Evolutionary conservation across 2,113 vertebrate species (phyloP).

Genomic region (Apodemus speciosus): DNA sequence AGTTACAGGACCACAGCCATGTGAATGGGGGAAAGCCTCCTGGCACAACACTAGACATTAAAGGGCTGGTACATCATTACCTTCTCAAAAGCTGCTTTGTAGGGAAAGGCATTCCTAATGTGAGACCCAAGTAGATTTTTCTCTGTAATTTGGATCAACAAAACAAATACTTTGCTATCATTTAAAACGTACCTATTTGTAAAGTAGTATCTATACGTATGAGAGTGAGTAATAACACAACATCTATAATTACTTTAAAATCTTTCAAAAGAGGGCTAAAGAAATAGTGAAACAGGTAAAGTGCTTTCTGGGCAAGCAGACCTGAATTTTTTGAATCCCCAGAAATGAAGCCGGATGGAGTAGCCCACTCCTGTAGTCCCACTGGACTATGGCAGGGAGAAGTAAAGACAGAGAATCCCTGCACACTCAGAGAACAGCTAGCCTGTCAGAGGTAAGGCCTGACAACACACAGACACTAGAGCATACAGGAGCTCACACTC

Average conservation of each 20-base stretch:
- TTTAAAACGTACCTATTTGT: not conserved
- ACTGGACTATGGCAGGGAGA: not conserved
- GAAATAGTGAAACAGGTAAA: not conserved
- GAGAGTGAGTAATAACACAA: not conserved
- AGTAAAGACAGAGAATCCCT: not conserved
- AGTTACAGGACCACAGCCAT: not conserved
- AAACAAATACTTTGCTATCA: not conserved
- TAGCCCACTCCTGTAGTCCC: not conserved
- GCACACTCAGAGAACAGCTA: not conserved
- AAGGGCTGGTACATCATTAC: not conserved
- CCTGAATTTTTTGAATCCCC: not conserved
- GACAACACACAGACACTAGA: not conserved
- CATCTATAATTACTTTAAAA: conserved; percentile 32
- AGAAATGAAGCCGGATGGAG: not conserved
- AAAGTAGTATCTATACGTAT: not conserved
- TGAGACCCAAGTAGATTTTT: not conserved
- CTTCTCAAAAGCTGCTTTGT: not conserved
- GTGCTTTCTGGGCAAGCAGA: no score
- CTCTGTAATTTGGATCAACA: not conserved
- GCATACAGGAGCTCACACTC: not conserved
- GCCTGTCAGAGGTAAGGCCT: no score
- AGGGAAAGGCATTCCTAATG: not conserved
- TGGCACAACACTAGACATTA: not conserved
- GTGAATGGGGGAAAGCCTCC: not conserved
- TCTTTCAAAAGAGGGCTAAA: not conserved